Base-by-base conservation (phyloP, 2,888 invertebrate species). In the Napeogenes inachia region DNA sequence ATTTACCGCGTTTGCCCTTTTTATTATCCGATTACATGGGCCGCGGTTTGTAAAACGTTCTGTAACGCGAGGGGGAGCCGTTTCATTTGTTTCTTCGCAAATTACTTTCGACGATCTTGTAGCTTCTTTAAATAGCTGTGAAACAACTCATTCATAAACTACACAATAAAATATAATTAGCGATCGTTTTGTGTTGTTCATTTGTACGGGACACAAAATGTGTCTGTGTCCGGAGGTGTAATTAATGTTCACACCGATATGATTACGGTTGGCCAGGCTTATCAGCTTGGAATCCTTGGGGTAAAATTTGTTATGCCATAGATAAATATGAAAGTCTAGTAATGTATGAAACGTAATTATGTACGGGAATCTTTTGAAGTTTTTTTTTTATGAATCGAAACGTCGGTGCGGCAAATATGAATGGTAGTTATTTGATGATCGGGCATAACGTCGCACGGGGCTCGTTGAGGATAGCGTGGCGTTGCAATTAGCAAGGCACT, bases 1-100 rank as follows among this genome's bases (percentile, higher is more conserved):
- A 90, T 90, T 90, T 90, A 90, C 89, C 89, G 88, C 89, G 89
- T 89, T 89, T 87, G 89, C 89, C 90, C 90, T 89, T 90, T 90
- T 90, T 90, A 90, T 89, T 90, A 90, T 89, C 85, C 90, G 90
- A 90, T 90, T 89, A 90, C 89, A 85, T 85, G 87, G 88, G 89
- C 88, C 78, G 85, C 86, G 81, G 86, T 89, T 87, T 86, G 88
- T 81, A 84, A 85, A 87, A 82, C 87, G 84, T 79, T 84, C 82
- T 77, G 81, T 78, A 79, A 79, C 80, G 84, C 83, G 84, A 89
- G 85, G 90, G 21, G 89, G 89, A 88, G 85, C 85, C 72, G 84
- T 89, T 89, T 90, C 90, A 90, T 90, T 90, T 89, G 89, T 90
- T 89, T 87, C 89, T 85, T 79, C 82, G 82, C 82, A 90, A 89